phyloP scores from a whole-genome alignment of 2,797 vertebrate species.

The Rhodeus uyekii region DNA sequence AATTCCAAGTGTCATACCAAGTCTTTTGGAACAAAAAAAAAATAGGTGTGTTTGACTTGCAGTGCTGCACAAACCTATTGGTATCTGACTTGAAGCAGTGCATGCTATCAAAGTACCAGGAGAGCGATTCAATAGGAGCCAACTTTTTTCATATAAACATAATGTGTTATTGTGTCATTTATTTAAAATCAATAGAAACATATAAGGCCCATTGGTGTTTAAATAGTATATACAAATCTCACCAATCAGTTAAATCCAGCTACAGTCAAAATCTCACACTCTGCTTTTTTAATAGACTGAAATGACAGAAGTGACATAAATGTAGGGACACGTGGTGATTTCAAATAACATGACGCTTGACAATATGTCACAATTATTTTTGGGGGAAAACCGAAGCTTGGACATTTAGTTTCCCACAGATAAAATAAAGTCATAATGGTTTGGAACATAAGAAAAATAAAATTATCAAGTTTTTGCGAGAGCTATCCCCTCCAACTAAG shows the following conservation, averaged over 20 bases:
- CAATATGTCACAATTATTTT: not conserved
- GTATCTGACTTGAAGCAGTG: no score
- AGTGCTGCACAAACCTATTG: no score
- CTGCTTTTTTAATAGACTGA: no score
- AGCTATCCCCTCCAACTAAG: not conserved
- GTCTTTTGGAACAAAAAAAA: no score
- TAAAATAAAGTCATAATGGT: not conserved
- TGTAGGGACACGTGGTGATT: not conserved
- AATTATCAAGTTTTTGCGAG: not conserved
- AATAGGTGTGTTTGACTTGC: no score
- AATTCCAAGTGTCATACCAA: no score
- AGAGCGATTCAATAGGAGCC: no score
- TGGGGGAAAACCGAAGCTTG: not conserved
- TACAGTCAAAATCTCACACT: not conserved
- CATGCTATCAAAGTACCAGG: no score
- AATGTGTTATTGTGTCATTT: not conserved
- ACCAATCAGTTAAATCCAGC: not conserved
- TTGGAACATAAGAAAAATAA: no score
- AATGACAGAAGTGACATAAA: no score
- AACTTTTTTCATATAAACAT: not conserved
- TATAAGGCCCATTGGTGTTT: not conserved
- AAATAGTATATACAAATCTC: not conserved
- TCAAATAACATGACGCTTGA: not conserved
- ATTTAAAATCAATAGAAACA: no score
- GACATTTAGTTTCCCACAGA: not conserved